A percentile compares a stretch with the other conserved stretches of the same genome.
Conservation (phyloP, 2,797 vertebrate genomes). For the Lithobates sylvaticus region DNA sequence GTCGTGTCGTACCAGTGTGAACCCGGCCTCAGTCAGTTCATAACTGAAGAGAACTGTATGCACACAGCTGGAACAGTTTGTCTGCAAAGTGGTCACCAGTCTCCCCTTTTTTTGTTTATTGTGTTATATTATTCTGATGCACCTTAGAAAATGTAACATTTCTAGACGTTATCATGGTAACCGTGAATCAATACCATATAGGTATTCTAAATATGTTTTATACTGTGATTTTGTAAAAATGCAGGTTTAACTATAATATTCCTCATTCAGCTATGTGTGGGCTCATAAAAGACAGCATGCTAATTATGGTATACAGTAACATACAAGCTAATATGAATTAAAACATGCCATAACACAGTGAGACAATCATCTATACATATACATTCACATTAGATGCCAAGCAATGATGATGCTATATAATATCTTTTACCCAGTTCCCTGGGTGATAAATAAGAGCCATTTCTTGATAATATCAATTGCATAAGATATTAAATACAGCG, state of each 20-base stretch:
- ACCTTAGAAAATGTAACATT: neutral
- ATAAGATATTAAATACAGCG: slow-evolving; percentile 37
- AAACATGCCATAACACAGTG: slow-evolving; percentile 5
- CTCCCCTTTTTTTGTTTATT: too few relatives aligned
- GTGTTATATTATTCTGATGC: neutral
- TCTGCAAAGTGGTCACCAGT: too few relatives aligned
- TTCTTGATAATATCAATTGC: slow-evolving; percentile 28
- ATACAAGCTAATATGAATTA: neutral
- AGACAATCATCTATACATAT: slow-evolving; percentile 7
- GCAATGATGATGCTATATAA: slow-evolving; percentile 1
- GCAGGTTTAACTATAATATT: neutral
- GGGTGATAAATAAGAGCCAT: slow-evolving; percentile 26
- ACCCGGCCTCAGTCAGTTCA: too few relatives aligned
- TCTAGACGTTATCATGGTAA: neutral
- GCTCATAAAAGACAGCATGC: slow-evolving; percentile 1
- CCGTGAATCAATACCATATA: neutral
- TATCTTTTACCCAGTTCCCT: slow-evolving; percentile 7
- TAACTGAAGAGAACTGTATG: neutral
- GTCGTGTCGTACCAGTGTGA: too few relatives aligned
- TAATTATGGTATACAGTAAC: neutral
- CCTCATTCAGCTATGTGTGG: neutral
- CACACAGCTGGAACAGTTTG: too few relatives aligned
- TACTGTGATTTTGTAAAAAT: neutral
- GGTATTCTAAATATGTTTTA: neutral
- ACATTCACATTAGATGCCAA: slow-evolving; percentile 9